Conservation (phyloP, 2,797 vertebrate species). For the Perdix hodgsoniae region DNA sequence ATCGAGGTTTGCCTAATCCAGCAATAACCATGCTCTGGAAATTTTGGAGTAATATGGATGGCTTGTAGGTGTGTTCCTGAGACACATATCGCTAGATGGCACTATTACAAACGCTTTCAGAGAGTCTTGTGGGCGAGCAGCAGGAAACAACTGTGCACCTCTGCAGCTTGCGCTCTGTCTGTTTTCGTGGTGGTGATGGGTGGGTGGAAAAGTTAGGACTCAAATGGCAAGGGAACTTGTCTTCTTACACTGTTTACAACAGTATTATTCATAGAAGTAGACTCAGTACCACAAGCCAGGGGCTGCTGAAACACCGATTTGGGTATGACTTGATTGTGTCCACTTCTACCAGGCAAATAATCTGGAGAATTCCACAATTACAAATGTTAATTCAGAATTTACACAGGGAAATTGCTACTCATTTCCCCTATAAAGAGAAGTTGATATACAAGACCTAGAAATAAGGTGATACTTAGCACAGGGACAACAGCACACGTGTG, state of each 20-base stretch:
- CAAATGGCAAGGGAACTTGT: neutral
- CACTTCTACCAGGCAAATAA: neutral
- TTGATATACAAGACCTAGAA: neutral
- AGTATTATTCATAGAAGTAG: neutral
- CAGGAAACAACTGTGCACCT: neutral
- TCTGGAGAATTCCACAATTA: neutral
- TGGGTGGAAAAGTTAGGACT: neutral
- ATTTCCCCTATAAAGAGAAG: neutral
- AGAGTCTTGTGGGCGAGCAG: neutral
- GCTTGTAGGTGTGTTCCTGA: neutral
- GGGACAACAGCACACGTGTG: neutral
- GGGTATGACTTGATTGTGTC: neutral
- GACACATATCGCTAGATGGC: slow-evolving; percentile 26
- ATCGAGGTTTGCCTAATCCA: neutral
- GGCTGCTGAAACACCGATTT: neutral
- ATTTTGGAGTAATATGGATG: neutral
- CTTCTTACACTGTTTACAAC: neutral
- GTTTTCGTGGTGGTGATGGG: neutral
- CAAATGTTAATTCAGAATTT: neutral
- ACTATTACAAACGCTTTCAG: neutral
- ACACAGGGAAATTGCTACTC: neutral
- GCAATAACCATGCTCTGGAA: rapidly evolving
- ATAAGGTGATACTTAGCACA: neutral
- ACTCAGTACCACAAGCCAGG: neutral
- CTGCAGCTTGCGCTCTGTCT: neutral